Evolutionary conservation across 2,797 vertebrate species (phyloP), one percentile per base, ranked within the genome.

Genomic region (Sebastes cheni): DNA sequence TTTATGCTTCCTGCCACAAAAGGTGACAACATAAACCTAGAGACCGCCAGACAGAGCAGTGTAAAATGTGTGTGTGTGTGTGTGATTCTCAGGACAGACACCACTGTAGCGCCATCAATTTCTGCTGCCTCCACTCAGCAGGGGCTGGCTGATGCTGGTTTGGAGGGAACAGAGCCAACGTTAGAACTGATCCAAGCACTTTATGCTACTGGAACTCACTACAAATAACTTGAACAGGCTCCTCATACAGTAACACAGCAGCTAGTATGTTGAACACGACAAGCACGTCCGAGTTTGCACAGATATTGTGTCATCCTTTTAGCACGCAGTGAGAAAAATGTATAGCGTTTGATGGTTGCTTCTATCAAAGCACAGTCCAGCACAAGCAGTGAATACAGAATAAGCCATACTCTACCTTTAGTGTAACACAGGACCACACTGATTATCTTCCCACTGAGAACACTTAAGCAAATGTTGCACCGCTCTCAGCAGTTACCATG

Each of bases 401-500:
- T 59, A 58, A 72, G 58, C 58, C 77, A 36, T 23, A 60, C 36
- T 29, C 29, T 64, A 16, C 20, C 29, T 69, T 72, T 66, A 55
- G 67, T 71, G 71, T n/a, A 68, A 67, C 71, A 72, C 50, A 72
- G 30, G 64, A 67, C 20, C 23, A 34, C 36, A 23, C 11, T 72
- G 23, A 62, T 70, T 39, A 52, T 62, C 32, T 79, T 61, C 72
- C 70, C 75, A 71, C 34, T 25, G 70, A 82, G 36, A 73, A 42
- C 82, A 75, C 54, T 70, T 65, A n/a, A 71, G 52, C 22, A 64
- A 84, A 87, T 72, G 69, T 75, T 75, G 61, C 67, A 20, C 70
- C 34, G 61, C 65, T 71, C 66, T 79, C 67, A 67, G 75, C 75
- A 72, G 72, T 84, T 77, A 68, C 72, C 67, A 71, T 86, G 76